A percentile compares a stretch with the other conserved stretches of the same genome.
These are phyloP conservation scores for Torymus aiolomorphi DNA, from an alignment of 2,888 invertebrate species.

Conservation along the genomic window DNA sequence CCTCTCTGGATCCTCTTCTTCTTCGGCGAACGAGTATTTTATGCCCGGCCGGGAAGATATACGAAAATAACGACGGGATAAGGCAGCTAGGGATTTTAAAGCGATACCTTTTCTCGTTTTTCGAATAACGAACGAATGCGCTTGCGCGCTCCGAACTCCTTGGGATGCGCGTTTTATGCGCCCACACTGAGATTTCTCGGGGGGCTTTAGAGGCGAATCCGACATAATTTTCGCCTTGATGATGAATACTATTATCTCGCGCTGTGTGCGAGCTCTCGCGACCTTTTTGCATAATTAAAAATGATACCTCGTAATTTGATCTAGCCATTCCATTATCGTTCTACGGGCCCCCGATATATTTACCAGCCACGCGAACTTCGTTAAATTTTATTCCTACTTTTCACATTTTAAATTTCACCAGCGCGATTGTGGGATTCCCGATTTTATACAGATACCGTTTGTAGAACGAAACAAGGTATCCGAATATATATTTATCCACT, in stretches of 20 bases:
- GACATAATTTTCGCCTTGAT: slow-evolving; percentile 13
- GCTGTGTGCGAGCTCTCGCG: neutral
- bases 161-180: slow-evolving; percentile 1
- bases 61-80: neutral
- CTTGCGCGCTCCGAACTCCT: neutral
- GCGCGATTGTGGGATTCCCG: neutral
- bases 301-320: slow-evolving; percentile 3
- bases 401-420: slow-evolving; percentile 5
- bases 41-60: neutral
- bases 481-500: too few species aligned
- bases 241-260: slow-evolving; percentile 21
- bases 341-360: neutral
- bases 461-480: too few species aligned
- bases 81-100: too few species aligned
- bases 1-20: too few species aligned
- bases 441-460: too few species aligned
- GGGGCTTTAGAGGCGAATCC: neutral
- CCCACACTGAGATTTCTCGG: neutral
- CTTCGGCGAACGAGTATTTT: neutral
- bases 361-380: slow-evolving; percentile 3
- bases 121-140: too few species aligned
- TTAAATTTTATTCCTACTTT: slow-evolving; percentile 24
- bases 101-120: too few species aligned
- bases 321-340: slow-evolving; percentile 1
- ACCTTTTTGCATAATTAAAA: neutral